phyloP scores from a whole-genome alignment of 2,888 invertebrate genomes.

The Melinopterus prodromus region DNA sequence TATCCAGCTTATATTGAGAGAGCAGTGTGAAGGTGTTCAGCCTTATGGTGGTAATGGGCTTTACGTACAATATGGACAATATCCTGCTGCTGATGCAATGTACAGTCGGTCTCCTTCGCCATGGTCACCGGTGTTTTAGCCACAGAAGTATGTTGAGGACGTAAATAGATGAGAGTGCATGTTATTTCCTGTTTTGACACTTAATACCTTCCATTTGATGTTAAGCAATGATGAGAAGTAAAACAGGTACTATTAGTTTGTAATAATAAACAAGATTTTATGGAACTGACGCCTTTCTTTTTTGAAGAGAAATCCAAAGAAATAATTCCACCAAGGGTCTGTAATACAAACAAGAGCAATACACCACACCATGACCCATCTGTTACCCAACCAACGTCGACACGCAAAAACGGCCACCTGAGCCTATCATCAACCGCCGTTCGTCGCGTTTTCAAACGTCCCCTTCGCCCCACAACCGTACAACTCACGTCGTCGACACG shows the following conservation, averaged over 20 bases:
- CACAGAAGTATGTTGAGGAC: too few relatives aligned
- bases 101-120: too few relatives aligned
- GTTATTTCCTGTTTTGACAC: too few relatives aligned
- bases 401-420: background rate
- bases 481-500: slow-evolving; percentile 7
- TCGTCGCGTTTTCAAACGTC: background rate
- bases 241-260: background rate
- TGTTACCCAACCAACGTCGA: background rate
- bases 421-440: background rate
- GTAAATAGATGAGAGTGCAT: too few relatives aligned
- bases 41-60: background rate
- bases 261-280: background rate
- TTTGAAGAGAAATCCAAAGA: background rate
- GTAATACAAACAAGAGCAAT: background rate
- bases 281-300: background rate
- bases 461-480: background rate
- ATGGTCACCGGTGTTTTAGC: too few relatives aligned
- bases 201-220: too few relatives aligned
- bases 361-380: background rate
- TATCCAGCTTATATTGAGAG: slow-evolving; percentile 17
- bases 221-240: too few relatives aligned
- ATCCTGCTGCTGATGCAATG: background rate
- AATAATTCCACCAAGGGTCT: background rate
- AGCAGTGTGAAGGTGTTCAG: background rate
- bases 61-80: background rate